A percentile compares a stretch with the other conserved stretches of the same genome.
phyloP scores from a whole-genome alignment of 2,113 vertebrate genomes.

The Protomyctophum bolini region DNA sequence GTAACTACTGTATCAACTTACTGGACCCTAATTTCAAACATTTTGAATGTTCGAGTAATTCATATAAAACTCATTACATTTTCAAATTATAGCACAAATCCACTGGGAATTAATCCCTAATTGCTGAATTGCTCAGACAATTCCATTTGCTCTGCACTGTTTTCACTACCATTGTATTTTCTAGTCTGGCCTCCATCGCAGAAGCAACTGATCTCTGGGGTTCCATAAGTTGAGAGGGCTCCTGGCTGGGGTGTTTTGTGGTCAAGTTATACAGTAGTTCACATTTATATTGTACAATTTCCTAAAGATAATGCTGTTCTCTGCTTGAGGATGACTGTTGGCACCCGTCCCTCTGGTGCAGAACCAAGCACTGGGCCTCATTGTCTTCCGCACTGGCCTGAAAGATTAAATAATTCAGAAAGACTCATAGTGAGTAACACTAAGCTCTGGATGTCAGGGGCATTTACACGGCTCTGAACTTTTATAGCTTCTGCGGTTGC shows the following conservation, averaged over 20 bases:
- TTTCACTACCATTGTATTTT: background rate
- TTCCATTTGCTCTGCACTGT: too few species aligned
- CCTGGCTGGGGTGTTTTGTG: background rate
- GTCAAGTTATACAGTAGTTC: too few species aligned
- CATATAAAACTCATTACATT: too few species aligned
- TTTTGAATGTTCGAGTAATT: too few species aligned
- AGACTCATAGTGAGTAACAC: background rate
- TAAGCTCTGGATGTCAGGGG: background rate
- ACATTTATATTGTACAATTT: background rate
- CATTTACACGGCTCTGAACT: slow-evolving; percentile 3
- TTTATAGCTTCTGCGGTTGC: slow-evolving; percentile 4
- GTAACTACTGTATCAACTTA: too few species aligned
- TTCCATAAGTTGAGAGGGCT: too few species aligned
- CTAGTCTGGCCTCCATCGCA: background rate
- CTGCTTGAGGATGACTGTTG: background rate
- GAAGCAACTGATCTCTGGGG: background rate
- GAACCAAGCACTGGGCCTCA: background rate
- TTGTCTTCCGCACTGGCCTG: slow-evolving; percentile 11
- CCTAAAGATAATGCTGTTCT: slow-evolving; percentile 17
- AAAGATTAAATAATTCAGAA: background rate
- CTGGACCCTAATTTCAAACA: too few species aligned
- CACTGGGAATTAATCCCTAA: too few species aligned
- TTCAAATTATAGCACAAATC: too few species aligned
- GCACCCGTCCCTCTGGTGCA: background rate
- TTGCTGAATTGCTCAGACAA: too few species aligned